Conservation (phyloP, 2,113 vertebrate species). For the Malurus alboscapulatus region DNA sequence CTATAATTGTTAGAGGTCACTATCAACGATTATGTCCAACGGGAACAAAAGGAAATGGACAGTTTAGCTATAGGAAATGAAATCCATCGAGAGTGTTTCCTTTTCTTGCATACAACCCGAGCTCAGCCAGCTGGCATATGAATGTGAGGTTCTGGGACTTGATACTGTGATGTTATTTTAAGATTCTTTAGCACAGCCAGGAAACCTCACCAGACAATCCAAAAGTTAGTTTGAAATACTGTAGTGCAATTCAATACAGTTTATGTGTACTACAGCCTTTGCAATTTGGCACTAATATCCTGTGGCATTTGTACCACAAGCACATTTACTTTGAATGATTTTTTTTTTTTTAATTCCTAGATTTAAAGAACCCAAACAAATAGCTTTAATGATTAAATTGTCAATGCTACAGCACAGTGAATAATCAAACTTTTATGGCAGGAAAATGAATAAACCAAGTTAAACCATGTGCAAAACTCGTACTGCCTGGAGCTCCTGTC, state of each 20-base stretch:
- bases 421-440: neutral
- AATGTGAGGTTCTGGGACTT: conserved; percentile 66
- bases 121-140: conserved; percentile 65
- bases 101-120: conserved; percentile 44
- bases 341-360: neutral
- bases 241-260: conserved; percentile 56
- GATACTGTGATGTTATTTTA: conserved; percentile 74
- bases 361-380: neutral
- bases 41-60: conserved; percentile 67
- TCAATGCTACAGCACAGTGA: neutral
- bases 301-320: conserved; percentile 20
- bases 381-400: neutral
- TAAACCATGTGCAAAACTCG: neutral
- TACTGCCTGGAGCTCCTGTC: neutral
- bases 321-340: neutral
- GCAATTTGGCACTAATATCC: conserved; percentile 33
- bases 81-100: conserved; percentile 67
- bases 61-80: conserved; percentile 71
- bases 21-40: conserved; percentile 10
- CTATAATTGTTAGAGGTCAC: conserved; percentile 32
- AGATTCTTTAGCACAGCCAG: conserved; percentile 72
- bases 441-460: neutral
- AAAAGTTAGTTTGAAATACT: conserved; percentile 65
- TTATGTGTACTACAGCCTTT: conserved; percentile 23
- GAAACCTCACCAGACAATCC: conserved; percentile 71